Evolutionary conservation across 2,797 vertebrate species (phyloP), one percentile per base, ranked within the genome.

Genomic region (Acanthurus tractus): DNA sequence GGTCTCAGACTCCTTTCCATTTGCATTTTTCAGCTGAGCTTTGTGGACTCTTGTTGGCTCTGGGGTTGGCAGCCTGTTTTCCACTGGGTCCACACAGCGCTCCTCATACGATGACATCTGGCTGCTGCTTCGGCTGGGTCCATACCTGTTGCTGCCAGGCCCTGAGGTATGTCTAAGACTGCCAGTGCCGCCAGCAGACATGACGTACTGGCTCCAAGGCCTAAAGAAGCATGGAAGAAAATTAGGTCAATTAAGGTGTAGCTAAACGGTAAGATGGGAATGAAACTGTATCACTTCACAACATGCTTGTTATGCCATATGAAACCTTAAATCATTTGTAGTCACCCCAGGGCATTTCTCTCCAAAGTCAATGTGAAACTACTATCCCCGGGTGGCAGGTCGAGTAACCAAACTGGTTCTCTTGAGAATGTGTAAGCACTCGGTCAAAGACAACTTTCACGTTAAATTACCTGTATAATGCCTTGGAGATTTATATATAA

Each of bases 11-110:
- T 95, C 93, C 2, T 92, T 92, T 0, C 94, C 94, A 0, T 95
- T 95, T 0, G 95, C 90, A 54, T 97, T 95, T 17, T 89, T 95
- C 59, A 87, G 93, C 59, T 93, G 90, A 3, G 95, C 90, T 82
- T 92, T 96, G 79, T 93, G 92, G 22, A 86, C 63, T 0, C 50
- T 67, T 68, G 87, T 90, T 0, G 74, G 83, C 85, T 89, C 92
- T 15, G 70, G 52, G 42, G 12, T 48, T 0, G 67, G 78, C 9
- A 64, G 73, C 46, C 65, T 49, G 3, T 88, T 82, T 13, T 88
- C 86, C 18, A 88, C 88, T 0, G 92, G 93, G 88, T 95, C 94
- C 13, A 96, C 93, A 18, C 90, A 93, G 74, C 93, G 92, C 86
- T 96, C 94, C 79, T 91, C 87, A 9, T 91, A 93, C 0, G 78